A percentile compares a stretch with the other conserved stretches of the same genome.
phyloP scores from a whole-genome alignment of 2,797 vertebrate species.

The Platyrinchus mystaceus region DNA sequence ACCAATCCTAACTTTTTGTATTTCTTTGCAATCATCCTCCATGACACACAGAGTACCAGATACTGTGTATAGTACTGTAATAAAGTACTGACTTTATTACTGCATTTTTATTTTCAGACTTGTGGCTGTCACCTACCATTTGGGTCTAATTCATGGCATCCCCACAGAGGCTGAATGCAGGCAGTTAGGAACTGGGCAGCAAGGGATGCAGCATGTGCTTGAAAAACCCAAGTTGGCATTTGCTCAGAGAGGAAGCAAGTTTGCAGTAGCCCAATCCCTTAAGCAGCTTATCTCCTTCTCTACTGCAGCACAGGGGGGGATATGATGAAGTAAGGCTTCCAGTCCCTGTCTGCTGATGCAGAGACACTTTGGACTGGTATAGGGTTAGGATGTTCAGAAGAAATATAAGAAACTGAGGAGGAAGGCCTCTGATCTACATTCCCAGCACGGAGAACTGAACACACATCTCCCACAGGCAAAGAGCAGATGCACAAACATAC shows the following conservation, averaged over 20 bases:
- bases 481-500: background rate
- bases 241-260: background rate
- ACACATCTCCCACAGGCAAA: background rate
- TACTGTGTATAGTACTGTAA: background rate
- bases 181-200: background rate
- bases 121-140: background rate
- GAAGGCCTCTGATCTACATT: background rate
- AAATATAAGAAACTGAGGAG: background rate
- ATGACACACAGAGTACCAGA: background rate
- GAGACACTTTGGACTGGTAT: background rate
- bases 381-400: background rate
- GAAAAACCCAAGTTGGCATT: background rate
- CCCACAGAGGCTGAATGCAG: background rate
- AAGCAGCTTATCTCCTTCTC: background rate
- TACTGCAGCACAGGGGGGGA: background rate
- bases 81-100: background rate
- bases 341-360: background rate
- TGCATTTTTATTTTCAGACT: background rate
- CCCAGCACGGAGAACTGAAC: background rate
- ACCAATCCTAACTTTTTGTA: background rate
- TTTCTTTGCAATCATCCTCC: background rate
- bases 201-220: background rate
- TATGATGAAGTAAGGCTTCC: background rate
- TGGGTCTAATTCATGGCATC: background rate
- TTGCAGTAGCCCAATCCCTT: background rate